Evolutionary conservation across 2,888 invertebrate genomes (phyloP).

Genomic region (Rotaria macrura): DNA sequence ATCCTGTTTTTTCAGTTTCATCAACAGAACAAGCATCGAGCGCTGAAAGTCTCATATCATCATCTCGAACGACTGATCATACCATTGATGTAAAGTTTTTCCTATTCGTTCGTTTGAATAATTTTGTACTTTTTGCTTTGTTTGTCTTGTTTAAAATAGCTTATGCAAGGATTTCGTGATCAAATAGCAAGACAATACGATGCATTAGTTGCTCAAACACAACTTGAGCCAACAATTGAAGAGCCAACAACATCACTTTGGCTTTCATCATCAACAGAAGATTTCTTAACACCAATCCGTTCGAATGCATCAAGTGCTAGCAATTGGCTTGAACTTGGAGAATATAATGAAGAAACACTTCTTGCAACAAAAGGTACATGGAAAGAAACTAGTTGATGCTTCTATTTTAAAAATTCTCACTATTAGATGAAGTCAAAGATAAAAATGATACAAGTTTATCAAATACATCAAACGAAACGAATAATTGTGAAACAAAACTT

Average conservation of each 20-base stretch:
- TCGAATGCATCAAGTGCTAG: neutral
- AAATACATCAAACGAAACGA: neutral
- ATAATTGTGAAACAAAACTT: neutral
- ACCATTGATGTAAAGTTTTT: neutral
- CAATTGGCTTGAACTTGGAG: neutral
- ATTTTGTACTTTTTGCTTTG: neutral
- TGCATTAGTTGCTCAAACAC: neutral
- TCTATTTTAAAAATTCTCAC: neutral
- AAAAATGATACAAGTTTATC: neutral
- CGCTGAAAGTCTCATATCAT: constrained; percentile 66
- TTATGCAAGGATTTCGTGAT: neutral
- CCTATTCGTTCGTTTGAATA: neutral
- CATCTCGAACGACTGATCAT: neutral
- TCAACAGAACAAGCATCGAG: constrained; percentile 83
- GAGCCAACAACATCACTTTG: neutral
- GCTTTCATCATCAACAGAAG: neutral
- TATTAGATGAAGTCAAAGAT: neutral
- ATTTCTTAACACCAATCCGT: neutral
- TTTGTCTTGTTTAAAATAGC: neutral
- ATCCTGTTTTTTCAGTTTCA: constrained; percentile 75
- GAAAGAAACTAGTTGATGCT: neutral
- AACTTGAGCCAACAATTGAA: constrained; percentile 10
- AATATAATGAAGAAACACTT: neutral
- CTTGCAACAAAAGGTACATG: neutral
- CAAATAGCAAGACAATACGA: constrained; percentile 19